phyloP scores from a whole-genome alignment of 1,140 invertebrate genomes.

The Bombus cullumanus region DNA sequence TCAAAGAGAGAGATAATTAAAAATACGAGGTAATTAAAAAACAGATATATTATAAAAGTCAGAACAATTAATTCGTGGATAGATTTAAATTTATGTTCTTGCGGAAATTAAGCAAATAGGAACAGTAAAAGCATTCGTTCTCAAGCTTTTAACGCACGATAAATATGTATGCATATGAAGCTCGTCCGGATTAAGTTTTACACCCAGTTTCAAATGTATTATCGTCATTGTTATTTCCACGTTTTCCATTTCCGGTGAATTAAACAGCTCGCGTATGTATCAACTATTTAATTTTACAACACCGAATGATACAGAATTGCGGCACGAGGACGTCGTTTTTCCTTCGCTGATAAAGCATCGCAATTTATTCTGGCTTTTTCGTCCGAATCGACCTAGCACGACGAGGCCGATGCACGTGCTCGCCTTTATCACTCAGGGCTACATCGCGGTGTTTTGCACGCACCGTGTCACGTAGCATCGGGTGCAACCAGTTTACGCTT shows the following conservation, averaged over 20 bases:
- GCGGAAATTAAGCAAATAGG: too few species aligned
- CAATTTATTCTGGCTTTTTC: background rate
- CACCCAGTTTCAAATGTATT: background rate
- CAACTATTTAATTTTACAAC: background rate
- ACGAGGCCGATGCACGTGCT: background rate
- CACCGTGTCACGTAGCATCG: background rate
- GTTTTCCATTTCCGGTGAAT: background rate
- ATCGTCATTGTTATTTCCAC: background rate
- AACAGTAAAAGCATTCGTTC: too few species aligned
- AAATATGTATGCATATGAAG: background rate
- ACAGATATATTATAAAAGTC: too few species aligned
- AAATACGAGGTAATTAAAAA: too few species aligned
- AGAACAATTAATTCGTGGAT: too few species aligned
- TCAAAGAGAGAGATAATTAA: background rate
- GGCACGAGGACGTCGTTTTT: background rate
- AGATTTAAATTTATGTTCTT: too few species aligned
- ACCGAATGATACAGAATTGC: background rate
- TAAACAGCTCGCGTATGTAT: background rate
- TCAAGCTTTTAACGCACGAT: conserved; percentile 16
- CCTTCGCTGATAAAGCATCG: background rate
- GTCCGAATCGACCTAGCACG: background rate
- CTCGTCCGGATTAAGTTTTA: conserved; percentile 7
- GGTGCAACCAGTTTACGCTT: background rate
- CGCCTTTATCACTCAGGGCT: too few species aligned
- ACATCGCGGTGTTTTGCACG: background rate